These are phyloP conservation scores for cat (Felis catus) DNA, from an alignment of 2,113 vertebrate genomes.

Conservation along the genomic window DNA sequence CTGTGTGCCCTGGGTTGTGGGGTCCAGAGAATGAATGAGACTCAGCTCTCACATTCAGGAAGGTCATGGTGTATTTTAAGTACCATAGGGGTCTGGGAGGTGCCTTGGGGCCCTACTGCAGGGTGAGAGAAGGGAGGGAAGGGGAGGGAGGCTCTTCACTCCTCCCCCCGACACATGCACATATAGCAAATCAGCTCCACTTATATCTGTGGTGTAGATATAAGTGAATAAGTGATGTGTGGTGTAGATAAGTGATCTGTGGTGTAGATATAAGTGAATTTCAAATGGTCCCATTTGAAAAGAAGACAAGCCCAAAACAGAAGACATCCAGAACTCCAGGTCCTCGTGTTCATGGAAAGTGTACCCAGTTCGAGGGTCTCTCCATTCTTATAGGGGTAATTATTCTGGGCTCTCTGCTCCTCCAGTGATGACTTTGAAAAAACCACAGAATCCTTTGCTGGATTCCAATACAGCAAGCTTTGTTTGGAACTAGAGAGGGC, in stretches of 20 bases:
- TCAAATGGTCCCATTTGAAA: not conserved
- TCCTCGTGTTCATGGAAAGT: fast-evolving
- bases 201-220: not conserved
- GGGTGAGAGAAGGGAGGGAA: not conserved
- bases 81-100: not conserved
- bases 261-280: too few relatives aligned
- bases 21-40: not conserved
- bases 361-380: not conserved
- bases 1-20: not conserved
- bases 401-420: not conserved
- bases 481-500: not conserved
- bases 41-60: not conserved
- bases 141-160: not conserved
- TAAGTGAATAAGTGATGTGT: too few relatives aligned
- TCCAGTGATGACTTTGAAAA: not conserved
- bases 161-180: not conserved
- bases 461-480: not conserved
- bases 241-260: too few relatives aligned
- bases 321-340: not conserved
- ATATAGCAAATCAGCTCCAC: not conserved
- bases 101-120: not conserved
- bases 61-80: not conserved
- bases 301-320: not conserved
- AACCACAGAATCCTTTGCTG: not conserved
- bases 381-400: not conserved